phyloP scores from a whole-genome alignment of 2,797 vertebrate genomes.

The Siniperca undulata region DNA sequence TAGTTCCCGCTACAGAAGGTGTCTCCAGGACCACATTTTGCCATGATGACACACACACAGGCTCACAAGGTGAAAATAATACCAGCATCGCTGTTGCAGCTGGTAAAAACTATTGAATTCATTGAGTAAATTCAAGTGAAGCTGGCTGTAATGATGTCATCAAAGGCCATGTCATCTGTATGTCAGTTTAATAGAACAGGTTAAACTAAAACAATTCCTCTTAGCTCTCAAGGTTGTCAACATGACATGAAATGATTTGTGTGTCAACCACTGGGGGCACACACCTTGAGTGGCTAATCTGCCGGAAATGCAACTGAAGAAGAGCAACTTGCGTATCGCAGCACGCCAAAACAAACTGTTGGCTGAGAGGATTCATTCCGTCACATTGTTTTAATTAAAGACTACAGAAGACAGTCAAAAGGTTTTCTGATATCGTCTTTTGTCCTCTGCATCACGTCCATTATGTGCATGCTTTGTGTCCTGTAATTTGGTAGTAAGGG shows the following conservation, averaged over 20 bases:
- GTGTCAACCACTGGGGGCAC: not conserved
- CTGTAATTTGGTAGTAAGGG: too few relatives aligned
- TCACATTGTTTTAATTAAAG: not conserved
- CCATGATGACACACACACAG: too few relatives aligned
- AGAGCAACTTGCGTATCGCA: not conserved
- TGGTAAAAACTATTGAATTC: slow-evolving; percentile 21
- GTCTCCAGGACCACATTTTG: too few relatives aligned
- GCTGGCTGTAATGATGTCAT: slow-evolving; percentile 30
- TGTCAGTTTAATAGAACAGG: slow-evolving; percentile 1
- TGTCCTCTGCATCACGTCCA: not conserved
- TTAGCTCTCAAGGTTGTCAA: not conserved
- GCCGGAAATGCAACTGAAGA: not conserved
- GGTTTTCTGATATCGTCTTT: not conserved
- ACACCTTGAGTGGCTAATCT: not conserved
- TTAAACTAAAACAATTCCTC: slow-evolving; percentile 7
- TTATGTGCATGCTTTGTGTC: not conserved
- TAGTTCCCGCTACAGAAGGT: too few relatives aligned
- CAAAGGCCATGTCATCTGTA: not conserved
- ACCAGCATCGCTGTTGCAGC: too few relatives aligned
- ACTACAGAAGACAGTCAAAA: not conserved
- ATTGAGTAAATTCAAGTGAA: slow-evolving; percentile 15
- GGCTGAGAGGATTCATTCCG: not conserved
- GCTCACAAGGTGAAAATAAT: too few relatives aligned
- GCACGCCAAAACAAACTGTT: not conserved
- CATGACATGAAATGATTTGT: not conserved